These are phyloP conservation scores for Limnephilus marmoratus DNA, from an alignment of 2,888 invertebrate species.

Conservation along the genomic window DNA sequence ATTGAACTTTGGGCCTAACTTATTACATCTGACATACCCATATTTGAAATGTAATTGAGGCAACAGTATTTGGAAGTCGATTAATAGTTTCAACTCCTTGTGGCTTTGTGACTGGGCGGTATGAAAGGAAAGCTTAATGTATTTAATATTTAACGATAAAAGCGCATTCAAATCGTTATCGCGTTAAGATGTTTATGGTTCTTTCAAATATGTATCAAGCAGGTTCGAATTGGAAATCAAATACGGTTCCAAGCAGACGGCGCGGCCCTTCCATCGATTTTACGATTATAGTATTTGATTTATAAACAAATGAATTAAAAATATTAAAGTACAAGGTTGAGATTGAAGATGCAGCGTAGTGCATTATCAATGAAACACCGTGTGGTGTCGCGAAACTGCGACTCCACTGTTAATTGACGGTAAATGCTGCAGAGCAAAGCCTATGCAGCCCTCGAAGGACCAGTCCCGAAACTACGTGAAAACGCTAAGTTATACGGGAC, in stretches of 20 bases:
- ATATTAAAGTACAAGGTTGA: no score
- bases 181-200: not conserved
- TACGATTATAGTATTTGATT: no score
- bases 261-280: not conserved
- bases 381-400: no score
- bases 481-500: no score
- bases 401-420: no score
- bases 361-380: no score
- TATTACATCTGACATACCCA: not conserved
- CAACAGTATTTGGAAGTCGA: not conserved
- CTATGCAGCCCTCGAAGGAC: no score
- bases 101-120: not conserved
- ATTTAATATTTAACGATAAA: slow-evolving; percentile 2
- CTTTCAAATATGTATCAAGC: not conserved
- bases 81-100: not conserved
- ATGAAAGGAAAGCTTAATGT: not conserved
- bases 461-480: no score
- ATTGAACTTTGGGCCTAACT: not conserved
- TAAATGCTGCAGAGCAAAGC: no score
- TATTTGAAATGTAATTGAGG: not conserved
- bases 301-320: no score
- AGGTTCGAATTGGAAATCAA: not conserved
- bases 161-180: not conserved
- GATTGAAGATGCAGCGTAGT: no score
- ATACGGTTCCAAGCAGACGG: not conserved